phyloP scores from a whole-genome alignment of 1,140 invertebrate genomes.

The Dreissena rostriformis region DNA sequence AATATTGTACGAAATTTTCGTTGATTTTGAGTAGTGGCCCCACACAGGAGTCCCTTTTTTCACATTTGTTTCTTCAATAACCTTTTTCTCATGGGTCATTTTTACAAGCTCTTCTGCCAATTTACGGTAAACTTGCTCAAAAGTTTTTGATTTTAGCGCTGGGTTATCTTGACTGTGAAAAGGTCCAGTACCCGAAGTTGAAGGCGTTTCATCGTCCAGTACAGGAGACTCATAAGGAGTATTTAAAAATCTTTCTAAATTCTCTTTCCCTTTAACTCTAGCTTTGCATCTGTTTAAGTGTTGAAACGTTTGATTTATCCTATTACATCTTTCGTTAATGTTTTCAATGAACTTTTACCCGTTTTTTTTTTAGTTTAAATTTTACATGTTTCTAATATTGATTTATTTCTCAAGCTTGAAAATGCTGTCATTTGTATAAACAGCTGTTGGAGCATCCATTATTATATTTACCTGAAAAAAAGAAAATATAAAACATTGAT shows the following conservation, averaged over 20 bases:
- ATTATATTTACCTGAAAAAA: too few species aligned
- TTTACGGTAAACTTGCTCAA: neutral
- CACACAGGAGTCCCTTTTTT: too few species aligned
- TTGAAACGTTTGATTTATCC: neutral
- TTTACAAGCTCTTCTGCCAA: neutral
- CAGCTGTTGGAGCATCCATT: too few species aligned
- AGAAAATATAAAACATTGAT: too few species aligned
- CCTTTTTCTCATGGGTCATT: neutral
- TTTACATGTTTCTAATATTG: too few species aligned
- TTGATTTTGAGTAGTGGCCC: too few species aligned
- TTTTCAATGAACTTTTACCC: too few species aligned
- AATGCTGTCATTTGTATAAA: too few species aligned
- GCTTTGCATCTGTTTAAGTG: constrained; percentile 7
- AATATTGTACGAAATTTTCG: too few species aligned
- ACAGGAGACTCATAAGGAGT: neutral
- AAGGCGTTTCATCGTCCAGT: neutral
- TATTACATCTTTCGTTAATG: too few species aligned
- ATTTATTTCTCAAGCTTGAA: too few species aligned
- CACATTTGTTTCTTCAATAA: neutral
- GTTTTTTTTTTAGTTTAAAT: too few species aligned
- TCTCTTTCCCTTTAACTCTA: neutral
- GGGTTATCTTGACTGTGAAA: neutral
- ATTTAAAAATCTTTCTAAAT: constrained; percentile 3
- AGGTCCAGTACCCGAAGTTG: neutral
- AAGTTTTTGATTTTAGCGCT: neutral